These are phyloP conservation scores for Rhodophaea formosa DNA, from an alignment of 2,888 invertebrate species.

Conservation along the genomic window DNA sequence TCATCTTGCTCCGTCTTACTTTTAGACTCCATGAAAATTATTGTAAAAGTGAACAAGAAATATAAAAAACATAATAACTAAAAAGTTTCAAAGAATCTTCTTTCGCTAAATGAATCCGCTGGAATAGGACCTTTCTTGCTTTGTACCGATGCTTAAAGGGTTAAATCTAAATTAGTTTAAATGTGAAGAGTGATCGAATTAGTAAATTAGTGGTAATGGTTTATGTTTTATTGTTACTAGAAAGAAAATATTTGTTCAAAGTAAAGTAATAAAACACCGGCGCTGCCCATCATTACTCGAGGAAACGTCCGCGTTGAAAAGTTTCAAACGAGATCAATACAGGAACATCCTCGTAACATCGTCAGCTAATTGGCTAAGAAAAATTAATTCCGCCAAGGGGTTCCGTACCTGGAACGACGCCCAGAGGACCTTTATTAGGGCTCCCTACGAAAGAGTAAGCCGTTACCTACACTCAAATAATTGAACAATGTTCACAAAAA, in stretches of 20 bases:
- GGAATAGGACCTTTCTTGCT: too few species aligned
- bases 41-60: too few species aligned
- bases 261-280: neutral
- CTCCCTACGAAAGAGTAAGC: conserved; percentile 57
- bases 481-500: conserved; percentile 71
- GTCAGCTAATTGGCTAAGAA: conserved; percentile 75
- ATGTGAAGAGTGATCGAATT: too few species aligned
- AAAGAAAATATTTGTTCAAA: neutral
- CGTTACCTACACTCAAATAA: conserved; percentile 65
- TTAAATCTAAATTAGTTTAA: too few species aligned
- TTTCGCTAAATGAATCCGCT: too few species aligned
- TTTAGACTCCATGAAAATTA: too few species aligned
- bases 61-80: too few species aligned
- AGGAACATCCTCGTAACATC: conserved; percentile 55
- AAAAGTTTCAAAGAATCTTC: too few species aligned
- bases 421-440: conserved; percentile 60
- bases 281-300: neutral
- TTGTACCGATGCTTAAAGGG: too few species aligned
- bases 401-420: conserved; percentile 60
- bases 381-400: conserved; percentile 77
- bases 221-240: too few species aligned
- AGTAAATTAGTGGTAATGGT: too few species aligned
- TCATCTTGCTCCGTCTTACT: too few species aligned
- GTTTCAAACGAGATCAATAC: conserved; percentile 49
- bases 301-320: neutral